phyloP scores from a whole-genome alignment of 1,140 invertebrate species.

The Telenomus remus region DNA sequence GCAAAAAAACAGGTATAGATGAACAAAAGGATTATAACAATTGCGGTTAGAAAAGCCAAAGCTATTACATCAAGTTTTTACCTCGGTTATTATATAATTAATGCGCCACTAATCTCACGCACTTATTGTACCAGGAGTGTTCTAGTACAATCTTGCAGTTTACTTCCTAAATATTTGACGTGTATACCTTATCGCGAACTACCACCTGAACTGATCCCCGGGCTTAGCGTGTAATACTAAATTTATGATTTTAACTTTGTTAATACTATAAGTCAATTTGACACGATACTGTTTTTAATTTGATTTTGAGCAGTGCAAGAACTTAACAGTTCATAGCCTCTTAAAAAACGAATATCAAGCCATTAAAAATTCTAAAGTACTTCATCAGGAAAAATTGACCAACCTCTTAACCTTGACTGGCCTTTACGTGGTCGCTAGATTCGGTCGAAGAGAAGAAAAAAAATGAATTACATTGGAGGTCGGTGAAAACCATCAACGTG shows the following conservation, averaged over 20 bases:
- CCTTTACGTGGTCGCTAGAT: too few relatives aligned
- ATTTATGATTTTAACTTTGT: slow-evolving; percentile 30
- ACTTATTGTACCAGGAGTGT: slow-evolving; percentile 35
- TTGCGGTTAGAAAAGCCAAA: too few relatives aligned
- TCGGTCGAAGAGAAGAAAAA: slow-evolving; percentile 17
- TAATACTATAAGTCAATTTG: slow-evolving; percentile 17
- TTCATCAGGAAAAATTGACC: too few relatives aligned
- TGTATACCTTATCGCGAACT: slow-evolving; percentile 48
- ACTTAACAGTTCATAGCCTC: too few relatives aligned
- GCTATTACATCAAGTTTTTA: too few relatives aligned
- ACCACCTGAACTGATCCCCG: slow-evolving; percentile 30
- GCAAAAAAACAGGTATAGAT: neutral
- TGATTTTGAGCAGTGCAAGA: too few relatives aligned
- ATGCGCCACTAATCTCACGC: slow-evolving; percentile 26
- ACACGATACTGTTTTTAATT: slow-evolving; percentile 18
- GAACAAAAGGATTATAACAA: neutral
- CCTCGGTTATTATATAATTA: slow-evolving; percentile 26
- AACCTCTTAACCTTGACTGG: too few relatives aligned
- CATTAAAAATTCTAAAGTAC: too few relatives aligned
- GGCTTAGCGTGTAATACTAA: slow-evolving; percentile 34
- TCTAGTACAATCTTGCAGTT: slow-evolving; percentile 41
- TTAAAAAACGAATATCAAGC: too few relatives aligned
- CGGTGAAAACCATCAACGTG: too few relatives aligned
- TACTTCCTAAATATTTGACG: slow-evolving; percentile 52
- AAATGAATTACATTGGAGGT: slow-evolving; percentile 8